These are phyloP conservation scores for Penaeus chinensis DNA, from an alignment of 1,140 invertebrate genomes.

Conservation along the genomic window DNA sequence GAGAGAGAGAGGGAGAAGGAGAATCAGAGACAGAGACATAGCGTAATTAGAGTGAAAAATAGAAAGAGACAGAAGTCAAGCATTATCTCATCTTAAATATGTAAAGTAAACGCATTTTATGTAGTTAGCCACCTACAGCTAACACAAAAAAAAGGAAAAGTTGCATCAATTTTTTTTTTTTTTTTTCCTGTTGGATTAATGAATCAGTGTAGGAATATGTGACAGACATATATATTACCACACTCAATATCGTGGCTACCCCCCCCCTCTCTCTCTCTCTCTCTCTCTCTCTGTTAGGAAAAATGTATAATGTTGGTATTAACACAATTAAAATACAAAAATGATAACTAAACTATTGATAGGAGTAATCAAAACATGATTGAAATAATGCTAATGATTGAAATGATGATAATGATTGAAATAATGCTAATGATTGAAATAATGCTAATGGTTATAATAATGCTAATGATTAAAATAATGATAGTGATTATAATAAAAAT, in stretches of 20 bases:
- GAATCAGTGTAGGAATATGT: no score
- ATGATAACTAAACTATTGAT: background rate
- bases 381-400: background rate
- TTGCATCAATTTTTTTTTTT: no score
- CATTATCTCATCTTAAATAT: no score
- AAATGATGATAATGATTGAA: background rate
- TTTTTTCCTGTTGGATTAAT: no score
- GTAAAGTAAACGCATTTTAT: no score
- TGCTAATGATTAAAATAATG: background rate
- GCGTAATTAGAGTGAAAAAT: background rate
- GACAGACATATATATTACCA: no score
- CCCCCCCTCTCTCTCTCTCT: slow-evolving; percentile 9
- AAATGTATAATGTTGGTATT: background rate
- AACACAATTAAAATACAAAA: background rate
- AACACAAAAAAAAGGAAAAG: no score
- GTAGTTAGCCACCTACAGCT: no score
- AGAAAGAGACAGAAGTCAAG: background rate
- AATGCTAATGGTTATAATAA: background rate
- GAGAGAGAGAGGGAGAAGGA: background rate
- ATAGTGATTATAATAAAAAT: background rate
- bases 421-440: background rate
- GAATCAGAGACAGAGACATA: background rate
- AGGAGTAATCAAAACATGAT: background rate
- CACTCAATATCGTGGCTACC: no score
- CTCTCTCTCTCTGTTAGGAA: slow-evolving; percentile 13